phyloP scores from a whole-genome alignment of 2,797 vertebrate genomes.

The Phoxinus dragarum region DNA sequence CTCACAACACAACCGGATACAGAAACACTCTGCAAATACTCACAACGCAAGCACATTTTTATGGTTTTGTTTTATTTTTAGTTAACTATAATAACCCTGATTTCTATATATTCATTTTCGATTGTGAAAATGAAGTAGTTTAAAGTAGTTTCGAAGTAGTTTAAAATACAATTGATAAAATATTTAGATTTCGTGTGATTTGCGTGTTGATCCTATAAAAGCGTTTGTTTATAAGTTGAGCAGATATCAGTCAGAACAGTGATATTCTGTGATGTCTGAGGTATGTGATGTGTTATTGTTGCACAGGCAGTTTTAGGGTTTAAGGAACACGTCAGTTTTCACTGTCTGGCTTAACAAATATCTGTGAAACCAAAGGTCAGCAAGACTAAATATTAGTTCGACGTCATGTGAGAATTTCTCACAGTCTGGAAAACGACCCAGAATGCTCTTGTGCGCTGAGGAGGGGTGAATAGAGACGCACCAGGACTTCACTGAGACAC shows the following conservation, averaged over 20 bases:
- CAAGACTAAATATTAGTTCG: neutral
- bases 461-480: neutral
- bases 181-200: neutral
- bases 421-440: neutral
- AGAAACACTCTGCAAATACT: too few relatives aligned
- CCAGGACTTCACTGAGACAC: neutral
- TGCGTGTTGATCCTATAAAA: neutral
- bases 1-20: too few relatives aligned
- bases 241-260: neutral
- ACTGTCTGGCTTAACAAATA: neutral
- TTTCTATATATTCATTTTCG: neutral
- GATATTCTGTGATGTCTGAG: neutral
- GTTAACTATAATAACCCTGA: neutral
- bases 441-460: neutral
- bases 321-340: neutral
- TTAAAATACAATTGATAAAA: neutral
- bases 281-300: neutral
- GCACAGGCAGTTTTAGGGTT: neutral
- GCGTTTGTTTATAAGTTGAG: neutral
- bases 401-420: neutral
- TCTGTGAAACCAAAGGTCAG: neutral
- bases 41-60: too few relatives aligned
- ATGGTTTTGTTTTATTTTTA: neutral
- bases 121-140: too few relatives aligned
- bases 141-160: neutral